Conservation (phyloP, 2,888 invertebrate species). For the Thyatira batis region DNA sequence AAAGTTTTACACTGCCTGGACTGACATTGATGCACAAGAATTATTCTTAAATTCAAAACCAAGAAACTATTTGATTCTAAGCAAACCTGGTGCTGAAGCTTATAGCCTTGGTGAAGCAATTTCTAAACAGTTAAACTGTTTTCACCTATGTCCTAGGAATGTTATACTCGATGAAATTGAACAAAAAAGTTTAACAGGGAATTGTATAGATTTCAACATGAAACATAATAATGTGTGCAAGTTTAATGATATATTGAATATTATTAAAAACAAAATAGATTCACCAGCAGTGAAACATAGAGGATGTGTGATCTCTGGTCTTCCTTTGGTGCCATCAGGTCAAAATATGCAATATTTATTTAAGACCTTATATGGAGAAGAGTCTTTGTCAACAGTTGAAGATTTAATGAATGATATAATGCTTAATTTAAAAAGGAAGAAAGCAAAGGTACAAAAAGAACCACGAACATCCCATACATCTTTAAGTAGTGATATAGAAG, state of each 20-base stretch:
- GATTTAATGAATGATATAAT: constrained; percentile 53
- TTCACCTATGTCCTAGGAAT: constrained; percentile 81
- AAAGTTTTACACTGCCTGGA: constrained; percentile 62
- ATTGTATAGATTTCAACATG: constrained; percentile 82
- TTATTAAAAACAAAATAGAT: constrained; percentile 77
- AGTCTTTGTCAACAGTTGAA: constrained; percentile 43
- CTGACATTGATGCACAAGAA: constrained; percentile 77
- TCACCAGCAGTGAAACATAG: constrained; percentile 78
- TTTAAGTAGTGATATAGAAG: constrained; percentile 35
- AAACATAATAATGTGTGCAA: constrained; percentile 76
- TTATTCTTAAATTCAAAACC: constrained; percentile 76
- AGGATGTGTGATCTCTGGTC: constrained; percentile 85
- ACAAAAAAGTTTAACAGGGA: constrained; percentile 79
- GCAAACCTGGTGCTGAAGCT: constrained; percentile 82
- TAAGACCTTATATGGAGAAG: constrained; percentile 54
- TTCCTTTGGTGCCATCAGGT: constrained; percentile 82
- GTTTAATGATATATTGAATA: constrained; percentile 72
- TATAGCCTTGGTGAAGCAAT: constrained; percentile 79
- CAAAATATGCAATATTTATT: constrained; percentile 39
- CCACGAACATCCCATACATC: constrained; percentile 33
- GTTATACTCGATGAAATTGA: constrained; percentile 82
- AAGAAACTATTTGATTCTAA: constrained; percentile 81
- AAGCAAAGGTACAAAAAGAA: constrained; percentile 31
- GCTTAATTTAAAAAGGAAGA: constrained; percentile 56
- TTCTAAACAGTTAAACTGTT: constrained; percentile 80